Conservation (phyloP, 2,113 vertebrate species). For the Datnioides undecimradiatus region DNA sequence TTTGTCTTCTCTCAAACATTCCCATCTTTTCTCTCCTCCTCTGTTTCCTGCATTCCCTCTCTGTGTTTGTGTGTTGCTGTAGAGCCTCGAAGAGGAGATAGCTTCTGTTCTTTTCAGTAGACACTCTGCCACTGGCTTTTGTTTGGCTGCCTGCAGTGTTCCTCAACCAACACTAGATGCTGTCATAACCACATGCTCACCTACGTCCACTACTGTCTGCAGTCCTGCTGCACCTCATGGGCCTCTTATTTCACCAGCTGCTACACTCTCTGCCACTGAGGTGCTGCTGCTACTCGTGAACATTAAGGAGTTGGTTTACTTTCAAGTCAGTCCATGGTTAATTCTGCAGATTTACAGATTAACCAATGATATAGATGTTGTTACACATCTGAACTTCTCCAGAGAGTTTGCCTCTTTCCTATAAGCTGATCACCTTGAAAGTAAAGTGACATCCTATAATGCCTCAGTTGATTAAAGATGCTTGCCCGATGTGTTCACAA, state of each 20-base stretch:
- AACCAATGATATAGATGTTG: background rate
- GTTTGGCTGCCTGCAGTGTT: constrained; percentile 79
- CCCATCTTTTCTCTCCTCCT: constrained; percentile 4
- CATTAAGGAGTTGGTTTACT: constrained; percentile 37
- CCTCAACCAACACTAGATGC: constrained; percentile 87
- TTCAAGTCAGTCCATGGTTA: background rate
- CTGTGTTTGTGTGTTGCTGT: constrained; percentile 75
- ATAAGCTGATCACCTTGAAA: constrained; percentile 3
- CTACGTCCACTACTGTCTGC: constrained; percentile 72
- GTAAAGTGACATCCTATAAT: constrained; percentile 4
- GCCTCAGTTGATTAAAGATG: constrained; percentile 18
- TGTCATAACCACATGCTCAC: constrained; percentile 73
- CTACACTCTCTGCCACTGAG: constrained; percentile 80
- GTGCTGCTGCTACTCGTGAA: constrained; percentile 80
- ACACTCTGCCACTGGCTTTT: constrained; percentile 75
- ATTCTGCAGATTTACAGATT: background rate
- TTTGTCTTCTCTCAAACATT: background rate
- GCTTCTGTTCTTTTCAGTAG: constrained; percentile 91
- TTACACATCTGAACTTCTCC: background rate
- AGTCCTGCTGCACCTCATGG: constrained; percentile 84
- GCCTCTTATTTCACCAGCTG: constrained; percentile 78
- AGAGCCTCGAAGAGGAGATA: constrained; percentile 96
- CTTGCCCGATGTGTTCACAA: constrained; percentile 20
- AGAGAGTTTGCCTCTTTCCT: background rate
- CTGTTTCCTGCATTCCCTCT: background rate